Base-by-base conservation (phyloP, 2,113 vertebrate species). In the Microtus montanus region DNA sequence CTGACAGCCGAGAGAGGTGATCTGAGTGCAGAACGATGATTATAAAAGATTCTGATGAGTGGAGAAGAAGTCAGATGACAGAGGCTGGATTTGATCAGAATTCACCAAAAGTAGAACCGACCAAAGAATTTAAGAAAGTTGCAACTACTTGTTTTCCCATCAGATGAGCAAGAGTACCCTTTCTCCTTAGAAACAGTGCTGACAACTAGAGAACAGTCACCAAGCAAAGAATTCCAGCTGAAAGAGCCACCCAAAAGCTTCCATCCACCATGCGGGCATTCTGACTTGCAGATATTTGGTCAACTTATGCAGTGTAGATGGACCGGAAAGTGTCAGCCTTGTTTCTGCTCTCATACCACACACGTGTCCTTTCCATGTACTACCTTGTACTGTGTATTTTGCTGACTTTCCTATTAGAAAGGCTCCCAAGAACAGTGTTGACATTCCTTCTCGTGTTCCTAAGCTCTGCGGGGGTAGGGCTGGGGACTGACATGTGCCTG, bases 391-490 rank as follows among this genome's bases (percentile, higher is more conserved):
- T 8, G 10, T 35, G 3, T 15, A 49, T 73, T 89, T 89, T 89
- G 5, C 5, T 93, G 70, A 54, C 44, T 79, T 89, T 49, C 54
- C 58, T 84, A 63, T 91, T 82, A 35, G 54, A 88, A 92, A 91
- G 41, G 15, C 41, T n/a, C 68, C 22, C 11, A 41, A 75, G 35
- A 47, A 47, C 9, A 26, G 30, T 2, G 30, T 54, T 84, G 47
- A 91, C 30, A 44, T 30, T 10, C 70, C 47, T 12, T 54, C 19
- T 63, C 41, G 54, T 74, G 13, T 44, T 68, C 44, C 7, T 58
- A 77, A 93, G 19, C 52, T 33, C 17, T 70, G 38, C n/a, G 11
- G 11, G 58, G 19, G 58, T 58, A 19, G 58, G 58, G 19, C 58
- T 58, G 38, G 54, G 28, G 54, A 41, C 33, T 13, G 63, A 35